Evolutionary conservation across 53 echinoderm and acorn worm genomes (phyloP).

Genomic region (Paracentrotus lividus): DNA sequence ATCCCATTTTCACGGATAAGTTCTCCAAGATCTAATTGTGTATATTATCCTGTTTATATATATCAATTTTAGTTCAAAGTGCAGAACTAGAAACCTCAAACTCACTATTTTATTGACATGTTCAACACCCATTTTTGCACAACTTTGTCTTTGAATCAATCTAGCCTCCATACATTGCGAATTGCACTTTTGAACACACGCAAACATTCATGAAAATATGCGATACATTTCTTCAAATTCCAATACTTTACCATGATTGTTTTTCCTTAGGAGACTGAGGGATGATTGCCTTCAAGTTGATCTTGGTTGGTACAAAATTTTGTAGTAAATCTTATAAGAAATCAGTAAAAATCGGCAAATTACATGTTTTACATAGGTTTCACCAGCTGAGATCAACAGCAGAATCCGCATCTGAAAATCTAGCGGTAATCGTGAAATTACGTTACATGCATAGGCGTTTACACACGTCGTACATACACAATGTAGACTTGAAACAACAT

Average conservation of each 20-base stretch:
- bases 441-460: constrained; percentile 38
- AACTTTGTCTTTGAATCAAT: no score
- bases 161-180: background rate
- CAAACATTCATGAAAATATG: constrained; percentile 18
- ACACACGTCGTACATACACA: constrained; percentile 52
- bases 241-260: constrained; percentile 50
- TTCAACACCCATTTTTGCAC: background rate
- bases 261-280: background rate
- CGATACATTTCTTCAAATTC: constrained; percentile 10
- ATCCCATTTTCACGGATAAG: no score
- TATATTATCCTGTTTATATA: background rate
- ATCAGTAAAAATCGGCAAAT: constrained; percentile 30
- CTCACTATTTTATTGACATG: background rate
- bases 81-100: background rate
- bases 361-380: constrained; percentile 54
- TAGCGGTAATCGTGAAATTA: constrained; percentile 52
- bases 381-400: constrained; percentile 29
- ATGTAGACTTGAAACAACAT: constrained; percentile 55
- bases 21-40: background rate
- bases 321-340: background rate
- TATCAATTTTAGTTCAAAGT: background rate
- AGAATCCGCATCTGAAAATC: constrained; percentile 36
- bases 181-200: background rate
- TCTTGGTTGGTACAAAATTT: constrained; percentile 6
- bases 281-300: background rate